These are phyloP conservation scores for Tetramorium bicarinatum DNA, from an alignment of 2,888 invertebrate genomes.

Conservation along the genomic window DNA sequence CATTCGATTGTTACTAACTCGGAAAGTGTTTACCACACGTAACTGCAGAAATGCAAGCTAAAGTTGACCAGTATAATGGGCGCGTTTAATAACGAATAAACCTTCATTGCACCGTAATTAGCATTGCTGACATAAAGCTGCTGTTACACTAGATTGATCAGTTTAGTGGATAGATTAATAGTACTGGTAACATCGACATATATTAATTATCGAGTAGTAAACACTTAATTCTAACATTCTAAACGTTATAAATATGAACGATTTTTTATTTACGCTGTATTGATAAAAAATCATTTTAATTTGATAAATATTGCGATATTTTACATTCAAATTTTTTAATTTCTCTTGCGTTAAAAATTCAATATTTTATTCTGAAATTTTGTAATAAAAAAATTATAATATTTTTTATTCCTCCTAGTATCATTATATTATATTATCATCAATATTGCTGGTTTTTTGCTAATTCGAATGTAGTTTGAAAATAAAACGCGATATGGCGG, in stretches of 20 bases:
- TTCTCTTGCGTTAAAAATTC: background rate
- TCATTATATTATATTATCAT: background rate
- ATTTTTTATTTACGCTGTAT: background rate
- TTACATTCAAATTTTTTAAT: background rate
- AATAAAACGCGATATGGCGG: background rate
- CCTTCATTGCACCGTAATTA: slow-evolving; percentile 41
- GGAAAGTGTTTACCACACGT: slow-evolving; percentile 52
- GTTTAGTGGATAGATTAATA: slow-evolving; percentile 20
- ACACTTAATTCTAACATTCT: background rate
- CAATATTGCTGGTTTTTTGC: too few species aligned
- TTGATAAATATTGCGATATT: background rate
- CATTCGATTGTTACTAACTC: slow-evolving; percentile 64
- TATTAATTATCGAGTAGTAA: slow-evolving; percentile 1
- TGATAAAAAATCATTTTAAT: background rate
- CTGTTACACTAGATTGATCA: slow-evolving; percentile 35
- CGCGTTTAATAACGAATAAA: slow-evolving; percentile 48
- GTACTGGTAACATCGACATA: background rate
- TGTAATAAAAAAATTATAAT: background rate
- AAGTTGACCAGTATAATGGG: slow-evolving; percentile 37
- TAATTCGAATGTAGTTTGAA: background rate
- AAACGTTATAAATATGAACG: background rate
- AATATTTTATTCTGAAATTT: background rate
- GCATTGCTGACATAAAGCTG: background rate
- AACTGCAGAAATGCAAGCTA: slow-evolving; percentile 22
- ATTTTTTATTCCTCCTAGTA: too few species aligned